Conservation (phyloP, 2,113 vertebrate species). For the Stegastes partitus region DNA sequence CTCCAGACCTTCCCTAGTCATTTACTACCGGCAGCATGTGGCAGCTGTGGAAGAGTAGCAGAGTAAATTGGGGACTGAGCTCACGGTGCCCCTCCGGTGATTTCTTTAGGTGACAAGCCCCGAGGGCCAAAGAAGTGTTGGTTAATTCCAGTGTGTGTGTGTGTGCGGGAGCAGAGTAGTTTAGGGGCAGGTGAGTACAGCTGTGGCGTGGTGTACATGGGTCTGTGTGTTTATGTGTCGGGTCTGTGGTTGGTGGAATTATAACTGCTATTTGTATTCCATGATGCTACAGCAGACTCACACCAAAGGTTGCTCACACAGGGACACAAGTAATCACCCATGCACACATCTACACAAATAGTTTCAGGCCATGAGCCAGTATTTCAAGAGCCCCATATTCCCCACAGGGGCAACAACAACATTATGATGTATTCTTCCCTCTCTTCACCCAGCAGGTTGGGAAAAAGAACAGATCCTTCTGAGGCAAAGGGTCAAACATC, state of each 20-base stretch:
- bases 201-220: slow-evolving; percentile 2
- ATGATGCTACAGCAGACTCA: slow-evolving; percentile 7
- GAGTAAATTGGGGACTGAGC: slow-evolving; percentile 65
- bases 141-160: slow-evolving; percentile 56
- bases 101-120: slow-evolving; percentile 51
- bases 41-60: slow-evolving; percentile 37
- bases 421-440: slow-evolving; percentile 44
- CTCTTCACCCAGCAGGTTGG: slow-evolving; percentile 23
- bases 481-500: slow-evolving; percentile 61
- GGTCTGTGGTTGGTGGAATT: slow-evolving; percentile 25
- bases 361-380: slow-evolving; percentile 26
- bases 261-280: slow-evolving; percentile 52
- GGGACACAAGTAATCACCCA: slow-evolving; percentile 34
- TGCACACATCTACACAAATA: background rate
- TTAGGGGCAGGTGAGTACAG: slow-evolving; percentile 30
- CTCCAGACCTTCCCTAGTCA: slow-evolving; percentile 24
- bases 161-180: slow-evolving; percentile 7
- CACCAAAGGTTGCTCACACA: slow-evolving; percentile 6
- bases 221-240: slow-evolving; percentile 1
- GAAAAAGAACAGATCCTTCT: slow-evolving; percentile 34
- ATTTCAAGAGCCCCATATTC: slow-evolving; percentile 33
- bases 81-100: slow-evolving; percentile 48
- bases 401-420: slow-evolving; percentile 30
- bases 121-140: slow-evolving; percentile 42
- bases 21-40: slow-evolving; percentile 46